Base-by-base conservation (phyloP, 2,113 vertebrate genomes). In the Oreocharis arfaki region DNA sequence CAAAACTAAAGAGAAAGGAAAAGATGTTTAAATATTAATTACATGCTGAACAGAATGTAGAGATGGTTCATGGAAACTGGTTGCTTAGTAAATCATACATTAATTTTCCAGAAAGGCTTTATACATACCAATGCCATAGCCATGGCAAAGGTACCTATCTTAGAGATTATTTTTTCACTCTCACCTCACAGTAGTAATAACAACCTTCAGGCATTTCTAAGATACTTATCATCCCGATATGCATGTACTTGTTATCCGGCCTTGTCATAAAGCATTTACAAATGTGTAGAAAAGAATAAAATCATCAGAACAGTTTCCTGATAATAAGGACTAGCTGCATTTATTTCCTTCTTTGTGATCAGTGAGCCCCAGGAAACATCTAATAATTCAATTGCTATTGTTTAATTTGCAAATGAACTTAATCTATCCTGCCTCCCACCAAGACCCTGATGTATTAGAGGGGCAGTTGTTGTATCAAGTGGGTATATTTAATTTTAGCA, bases 21-120 rank as follows among this genome's bases (percentile, higher is more conserved):
- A 90, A 88, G 41, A 60, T 53, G 7, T 78, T 96, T 92, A 96
- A 96, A 95, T 95, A 97, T 97, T 96, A 92, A 96, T 92, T 96
- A 35, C 57, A 67, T 65, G 46, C 65, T 92, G 80, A 95, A 89
- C 79, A 17, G 61, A 92, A 95, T 61, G 46, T 42, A 65, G 73
- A 90, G 55, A 44, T 68, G 81, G 41, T 81, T 84, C 81, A 80
- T 1, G 3, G 65, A 96, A 94, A 69, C 10, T 35, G 12, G 61
- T 89, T 87, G 60, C 76, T 87, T 87, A 65, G 70, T 81, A 89
- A 91, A 96, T 24, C 53, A 82, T 28, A 89, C 44, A 90, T 86
- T 96, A 90, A 92, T 95, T 94, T 90, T 87, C 79, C 23, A 63
- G 71, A 90, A 93, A 83, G 18, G 7, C 17, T 39, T 84, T 92